Evolutionary conservation across 2,888 invertebrate species (phyloP), one percentile per base, ranked within the genome.

Genomic region (Incurvaria masculella): DNA sequence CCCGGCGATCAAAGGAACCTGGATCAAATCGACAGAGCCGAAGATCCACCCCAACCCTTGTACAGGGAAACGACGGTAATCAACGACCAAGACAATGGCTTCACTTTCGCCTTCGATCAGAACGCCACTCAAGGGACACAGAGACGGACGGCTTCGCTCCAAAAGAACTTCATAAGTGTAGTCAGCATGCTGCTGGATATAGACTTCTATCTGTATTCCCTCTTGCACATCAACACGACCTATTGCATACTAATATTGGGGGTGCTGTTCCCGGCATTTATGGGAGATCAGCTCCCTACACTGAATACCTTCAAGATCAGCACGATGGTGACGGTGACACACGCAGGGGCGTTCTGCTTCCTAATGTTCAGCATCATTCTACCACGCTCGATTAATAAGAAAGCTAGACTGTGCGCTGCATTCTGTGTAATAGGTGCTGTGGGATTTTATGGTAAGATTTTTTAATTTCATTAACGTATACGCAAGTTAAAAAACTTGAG

Each of bases 21-120:
- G 20, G 72, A 74, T 51, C 68, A 60, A 50, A 80, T 79, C 47
- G 75, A 79, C 27, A 65, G 69, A 38, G 65, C 63, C 18, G 59
- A 54, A 2, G 67, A 67, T 19, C 64, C 66, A 21, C 81, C 82
- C 2, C 75, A 75, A 49, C 81, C 83, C 0, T 57, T 83, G 41
- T 83, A 83, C 53, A 71, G 80, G 42, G 82, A 81, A 56, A 78
- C 79, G 0, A 80, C 80, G 2, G 68, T 82, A 51, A 74, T 81
- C 54, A 74, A 72, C 33, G 69, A 69, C 2, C 16, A 11, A 1
- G 62, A 63, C 17, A 64, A 61, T 21, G 64, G 59, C 33, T 56
- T 73, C 11, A 64, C 70, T 0, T 79, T 78, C 44, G 63, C 71
- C 1, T 59, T 53, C 16, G 56, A 56, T 16, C 52, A 69, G 2